Evolutionary conservation across 2,888 invertebrate genomes (phyloP), one percentile per base, ranked within the genome.

Genomic region (Cylloceria caligata): DNA sequence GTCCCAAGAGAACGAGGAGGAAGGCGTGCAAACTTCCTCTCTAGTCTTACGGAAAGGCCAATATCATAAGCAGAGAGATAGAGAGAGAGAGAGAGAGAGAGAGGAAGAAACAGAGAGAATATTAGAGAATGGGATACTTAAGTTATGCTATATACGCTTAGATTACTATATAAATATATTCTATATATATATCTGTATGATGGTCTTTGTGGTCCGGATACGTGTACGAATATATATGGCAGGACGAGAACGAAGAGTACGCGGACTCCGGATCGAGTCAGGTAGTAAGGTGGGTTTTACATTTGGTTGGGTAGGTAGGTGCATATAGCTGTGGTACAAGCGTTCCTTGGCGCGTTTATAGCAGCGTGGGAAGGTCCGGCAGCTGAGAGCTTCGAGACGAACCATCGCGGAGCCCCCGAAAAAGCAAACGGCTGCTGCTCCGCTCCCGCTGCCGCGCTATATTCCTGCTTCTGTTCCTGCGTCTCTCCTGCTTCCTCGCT

Each of bases 351-450:
- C 36, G 45, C 60, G 19, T 57, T 55, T 45, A 83, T 88, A 88
- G 88, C 87, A 90, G 91, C 91, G 91, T 91, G 91, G 91, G 91
- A 92, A 92, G 91, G 89, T 91, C 90, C 90, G 91, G 91, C 91
- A 91, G 91, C 91, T 92, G 91, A 86, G 86, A 77, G 74, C 80
- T 80, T 78, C 82, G 82, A 80, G 80, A 76, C 76, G 86, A 73
- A 84, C 88, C 85, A 83, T 76, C 83, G 79, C 83, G 83, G 69
- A 85, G 6, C 86, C 84, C 86, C 81, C 84, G 88, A 86, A 88
- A 87, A 88, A 88, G 87, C 88, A 86, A 88, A 87, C 88, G 81
- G 76, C 83, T 71, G 80, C 79, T 78, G 42, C 75, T 86, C 85
- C 89, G 87, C 87, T 88, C 60, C 83, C 81, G 69, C 78, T 86